Base-by-base conservation (phyloP, 2,113 vertebrate genomes). In the Apodemus sylvaticus region DNA sequence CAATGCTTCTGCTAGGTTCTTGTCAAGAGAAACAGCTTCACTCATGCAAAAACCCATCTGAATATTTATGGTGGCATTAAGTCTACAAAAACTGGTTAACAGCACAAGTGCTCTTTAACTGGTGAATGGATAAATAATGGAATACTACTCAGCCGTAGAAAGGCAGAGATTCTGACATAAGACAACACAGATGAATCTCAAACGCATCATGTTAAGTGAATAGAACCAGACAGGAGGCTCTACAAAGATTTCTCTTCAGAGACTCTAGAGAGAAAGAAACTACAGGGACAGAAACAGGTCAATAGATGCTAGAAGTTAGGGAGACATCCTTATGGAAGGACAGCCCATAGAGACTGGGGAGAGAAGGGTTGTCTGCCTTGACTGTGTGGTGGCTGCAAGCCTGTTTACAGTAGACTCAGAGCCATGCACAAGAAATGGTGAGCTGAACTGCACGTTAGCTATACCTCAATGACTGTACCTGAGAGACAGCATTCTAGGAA, bases 11-110 rank as follows among this genome's bases (percentile, higher is more conserved):
- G 64, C 73, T 93, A 58, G 68, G 29, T 89, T n/a, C 66, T 86
- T 73, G 78, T 19, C 45, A 74, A 60, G 94, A 87, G 87, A 87
- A 76, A 78, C 87, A 83, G 51, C 60, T 42, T 66, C 45, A n/a
- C 70, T 88, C 89, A 89, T 1, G 9, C 39, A 73, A 73, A 86
- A 90, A 39, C 48, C 36, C 51, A 29, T 39, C 66, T 55, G 20
- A 86, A n/a, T 89, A 83, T 45, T 91, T 88, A 60, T 29, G 81
- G 81, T 86, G 81, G 51, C 82, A 89, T 92, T 92, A 91, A 71
- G 58, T 92, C 39, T 10, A 55, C 53, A 1, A 26, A 60, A 85
- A 31, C 68, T 14, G 74, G 71, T 58, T 85, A 93, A 66, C 11
- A 51, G 64, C 48, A 29, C 68, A 90, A 58, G 42, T 66, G 89